These are phyloP conservation scores for Chironomus riparius DNA, from an alignment of 2,888 invertebrate genomes.

Conservation along the genomic window DNA sequence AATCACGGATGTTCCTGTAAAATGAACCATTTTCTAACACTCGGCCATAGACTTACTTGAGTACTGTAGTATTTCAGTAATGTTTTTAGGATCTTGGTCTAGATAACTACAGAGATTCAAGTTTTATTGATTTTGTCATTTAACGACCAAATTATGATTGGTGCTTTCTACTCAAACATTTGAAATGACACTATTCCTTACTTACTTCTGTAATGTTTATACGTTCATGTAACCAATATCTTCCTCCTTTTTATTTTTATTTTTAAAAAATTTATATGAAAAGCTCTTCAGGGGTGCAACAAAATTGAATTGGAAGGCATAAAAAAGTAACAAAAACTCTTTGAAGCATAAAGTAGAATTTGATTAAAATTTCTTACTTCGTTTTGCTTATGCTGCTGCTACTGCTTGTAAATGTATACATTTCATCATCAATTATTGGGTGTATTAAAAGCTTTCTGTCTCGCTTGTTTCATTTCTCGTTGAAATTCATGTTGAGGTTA, in stretches of 20 bases:
- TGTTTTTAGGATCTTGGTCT: too few species aligned
- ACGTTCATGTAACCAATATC: neutral
- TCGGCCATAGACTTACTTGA: too few species aligned
- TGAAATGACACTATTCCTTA: too few species aligned
- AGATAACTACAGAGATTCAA: too few species aligned
- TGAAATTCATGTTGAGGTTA: slow-evolving; percentile 6
- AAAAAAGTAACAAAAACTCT: neutral
- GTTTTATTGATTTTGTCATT: too few species aligned
- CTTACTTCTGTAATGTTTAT: neutral
- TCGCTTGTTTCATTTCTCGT: neutral
- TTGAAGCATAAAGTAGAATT: slow-evolving; percentile 5
- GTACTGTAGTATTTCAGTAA: too few species aligned
- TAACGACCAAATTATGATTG: too few species aligned
- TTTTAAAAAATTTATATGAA: neutral
- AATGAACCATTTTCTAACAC: too few species aligned
- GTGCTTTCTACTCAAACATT: too few species aligned
- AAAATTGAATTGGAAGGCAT: neutral
- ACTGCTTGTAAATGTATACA: neutral
- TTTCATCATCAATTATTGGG: neutral
- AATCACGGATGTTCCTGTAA: too few species aligned
- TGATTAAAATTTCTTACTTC: neutral
- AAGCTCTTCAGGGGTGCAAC: neutral
- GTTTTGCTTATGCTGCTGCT: neutral
- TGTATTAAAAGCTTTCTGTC: neutral
- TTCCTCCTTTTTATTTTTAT: neutral